A percentile compares a stretch with the other conserved stretches of the same genome.
These are phyloP conservation scores for Triplophysa dalaica DNA, from an alignment of 2,113 vertebrate genomes.

Conservation along the genomic window DNA sequence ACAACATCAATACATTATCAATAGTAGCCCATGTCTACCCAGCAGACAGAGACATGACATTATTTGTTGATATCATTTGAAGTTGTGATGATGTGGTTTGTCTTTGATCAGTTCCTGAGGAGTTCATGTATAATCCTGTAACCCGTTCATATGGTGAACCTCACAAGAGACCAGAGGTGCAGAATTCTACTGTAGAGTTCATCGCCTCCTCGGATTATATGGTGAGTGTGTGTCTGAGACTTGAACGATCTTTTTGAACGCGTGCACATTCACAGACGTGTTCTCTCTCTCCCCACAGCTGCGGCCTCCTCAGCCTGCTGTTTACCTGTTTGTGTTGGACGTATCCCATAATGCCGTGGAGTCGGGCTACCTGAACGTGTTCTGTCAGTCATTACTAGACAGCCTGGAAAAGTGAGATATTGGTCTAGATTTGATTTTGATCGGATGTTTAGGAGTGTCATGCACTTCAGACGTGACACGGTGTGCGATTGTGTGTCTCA, in stretches of 20 bases:
- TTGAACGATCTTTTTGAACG: neutral
- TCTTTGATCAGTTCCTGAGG: slow-evolving; percentile 84
- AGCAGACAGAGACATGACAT: too few relatives aligned
- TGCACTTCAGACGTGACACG: neutral
- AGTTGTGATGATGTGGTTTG: neutral
- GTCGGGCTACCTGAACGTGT: slow-evolving; percentile 87
- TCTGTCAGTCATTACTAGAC: slow-evolving; percentile 89
- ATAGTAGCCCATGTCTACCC: too few relatives aligned
- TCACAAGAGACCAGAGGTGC: slow-evolving; percentile 95
- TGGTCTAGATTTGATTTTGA: neutral
- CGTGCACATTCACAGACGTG: neutral
- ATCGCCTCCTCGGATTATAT: slow-evolving; percentile 98
- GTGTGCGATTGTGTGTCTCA: slow-evolving; percentile 63
- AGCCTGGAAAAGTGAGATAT: slow-evolving; percentile 91
- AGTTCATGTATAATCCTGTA: slow-evolving; percentile 98
- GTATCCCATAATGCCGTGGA: slow-evolving; percentile 96
- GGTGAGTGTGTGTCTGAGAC: slow-evolving; percentile 70
- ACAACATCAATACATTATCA: too few relatives aligned
- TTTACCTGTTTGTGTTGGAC: slow-evolving; percentile 95
- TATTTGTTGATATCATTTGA: too few relatives aligned
- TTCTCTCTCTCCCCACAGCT: slow-evolving; percentile 72
- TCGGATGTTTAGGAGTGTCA: too few relatives aligned
- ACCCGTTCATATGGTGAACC: slow-evolving; percentile 94
- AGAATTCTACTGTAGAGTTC: slow-evolving; percentile 96
- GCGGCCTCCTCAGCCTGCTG: slow-evolving; percentile 93